Percentiles rank a stretch among this genome's conserved stretches.
These are phyloP conservation scores for Endomychus coccineus DNA, from an alignment of 2,888 invertebrate species.

Conservation along the genomic window DNA sequence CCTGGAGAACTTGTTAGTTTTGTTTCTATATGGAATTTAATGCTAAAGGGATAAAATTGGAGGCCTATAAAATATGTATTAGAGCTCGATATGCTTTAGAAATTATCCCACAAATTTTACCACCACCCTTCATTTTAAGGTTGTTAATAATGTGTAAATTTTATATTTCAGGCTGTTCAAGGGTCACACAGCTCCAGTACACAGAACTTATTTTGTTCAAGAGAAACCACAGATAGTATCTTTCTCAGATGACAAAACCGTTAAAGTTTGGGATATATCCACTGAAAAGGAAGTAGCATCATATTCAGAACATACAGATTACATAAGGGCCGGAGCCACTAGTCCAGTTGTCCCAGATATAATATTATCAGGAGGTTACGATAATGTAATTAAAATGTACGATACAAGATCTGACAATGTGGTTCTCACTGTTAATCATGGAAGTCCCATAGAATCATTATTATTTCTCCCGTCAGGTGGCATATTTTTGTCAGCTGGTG, in stretches of 20 bases:
- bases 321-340: slow-evolving; percentile 75
- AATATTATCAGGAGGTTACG: slow-evolving; percentile 81
- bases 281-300: slow-evolving; percentile 65
- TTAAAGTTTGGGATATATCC: slow-evolving; percentile 86
- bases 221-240: slow-evolving; percentile 74
- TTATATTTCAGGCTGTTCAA: slow-evolving; percentile 61
- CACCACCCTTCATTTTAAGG: too few relatives aligned
- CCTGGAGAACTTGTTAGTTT: too few relatives aligned
- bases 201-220: slow-evolving; percentile 73
- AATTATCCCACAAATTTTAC: too few relatives aligned
- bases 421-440: slow-evolving; percentile 73
- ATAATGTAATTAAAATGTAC: slow-evolving; percentile 79
- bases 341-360: slow-evolving; percentile 70
- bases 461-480: slow-evolving; percentile 85
- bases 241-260: slow-evolving; percentile 86
- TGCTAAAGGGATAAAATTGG: neutral
- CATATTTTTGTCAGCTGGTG: slow-evolving; percentile 86
- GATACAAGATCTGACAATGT: slow-evolving; percentile 70
- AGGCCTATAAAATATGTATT: too few relatives aligned
- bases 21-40: too few relatives aligned
- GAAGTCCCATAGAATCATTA: slow-evolving; percentile 81
- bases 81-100: too few relatives aligned
- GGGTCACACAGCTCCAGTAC: slow-evolving; percentile 74
- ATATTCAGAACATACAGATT: slow-evolving; percentile 67
- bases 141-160: neutral